Conservation (phyloP, 2,888 invertebrate genomes). For the Sialis lutaria region DNA sequence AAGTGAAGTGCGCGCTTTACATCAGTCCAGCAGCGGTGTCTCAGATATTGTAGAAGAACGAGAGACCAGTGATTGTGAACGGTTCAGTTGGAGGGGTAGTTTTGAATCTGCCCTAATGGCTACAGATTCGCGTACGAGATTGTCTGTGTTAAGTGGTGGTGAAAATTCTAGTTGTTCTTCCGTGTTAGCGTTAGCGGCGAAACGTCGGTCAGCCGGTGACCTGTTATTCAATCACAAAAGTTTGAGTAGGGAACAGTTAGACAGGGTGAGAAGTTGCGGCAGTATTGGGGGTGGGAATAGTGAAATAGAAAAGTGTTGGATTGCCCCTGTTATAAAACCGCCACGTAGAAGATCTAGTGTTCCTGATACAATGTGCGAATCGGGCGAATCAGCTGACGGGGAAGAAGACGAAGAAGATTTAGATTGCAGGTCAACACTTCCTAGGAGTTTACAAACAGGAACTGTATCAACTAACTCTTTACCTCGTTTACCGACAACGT, state of each 20-base stretch:
- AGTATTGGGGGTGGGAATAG: slow-evolving; percentile 57
- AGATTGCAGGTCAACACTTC: slow-evolving; percentile 36
- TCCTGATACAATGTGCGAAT: slow-evolving; percentile 32
- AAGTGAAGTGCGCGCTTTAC: slow-evolving; percentile 33
- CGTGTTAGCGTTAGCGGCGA: slow-evolving; percentile 51
- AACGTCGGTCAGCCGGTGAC: slow-evolving; percentile 68
- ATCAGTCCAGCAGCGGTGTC: slow-evolving; percentile 30
- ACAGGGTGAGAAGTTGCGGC: slow-evolving; percentile 62
- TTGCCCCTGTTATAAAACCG: slow-evolving; percentile 18
- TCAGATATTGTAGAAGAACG: slow-evolving; percentile 40
- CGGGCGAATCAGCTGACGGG: slow-evolving; percentile 30
- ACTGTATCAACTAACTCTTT: slow-evolving; percentile 55
- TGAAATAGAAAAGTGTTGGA: slow-evolving; percentile 28
- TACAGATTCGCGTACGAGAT: slow-evolving; percentile 66
- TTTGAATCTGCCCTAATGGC: slow-evolving; percentile 83
- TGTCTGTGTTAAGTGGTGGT: slow-evolving; percentile 39
- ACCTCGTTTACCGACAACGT: slow-evolving; percentile 47
- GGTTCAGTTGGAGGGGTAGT: slow-evolving; percentile 84
- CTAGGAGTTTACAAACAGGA: slow-evolving; percentile 40
- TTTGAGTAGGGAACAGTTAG: slow-evolving; percentile 56
- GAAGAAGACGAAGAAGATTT: slow-evolving; percentile 36
- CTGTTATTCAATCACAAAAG: slow-evolving; percentile 63
- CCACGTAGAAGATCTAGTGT: slow-evolving; percentile 34
- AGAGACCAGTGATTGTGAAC: slow-evolving; percentile 66
- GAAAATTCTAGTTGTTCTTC: slow-evolving; percentile 44